A percentile compares a stretch with the other conserved stretches of the same genome.
Conservation (phyloP, 2,113 vertebrate genomes). For the Trogon melanurus region DNA sequence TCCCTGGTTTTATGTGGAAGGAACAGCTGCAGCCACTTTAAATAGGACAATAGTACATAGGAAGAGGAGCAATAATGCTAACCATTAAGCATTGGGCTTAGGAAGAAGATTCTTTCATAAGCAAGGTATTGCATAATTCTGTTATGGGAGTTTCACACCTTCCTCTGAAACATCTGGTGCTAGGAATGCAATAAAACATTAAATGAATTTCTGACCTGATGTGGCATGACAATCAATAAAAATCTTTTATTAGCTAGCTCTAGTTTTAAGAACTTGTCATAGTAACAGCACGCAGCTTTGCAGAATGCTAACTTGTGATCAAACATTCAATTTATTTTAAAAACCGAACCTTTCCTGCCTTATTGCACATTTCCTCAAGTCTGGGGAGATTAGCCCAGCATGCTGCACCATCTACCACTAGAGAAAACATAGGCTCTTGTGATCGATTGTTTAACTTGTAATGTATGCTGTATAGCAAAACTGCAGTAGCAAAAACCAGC, state of each 20-base stretch:
- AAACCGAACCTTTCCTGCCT: conserved; percentile 27
- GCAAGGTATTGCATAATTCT: conserved; percentile 64
- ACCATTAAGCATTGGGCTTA: neutral
- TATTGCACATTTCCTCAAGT: neutral
- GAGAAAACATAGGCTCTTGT: neutral
- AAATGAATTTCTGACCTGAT: conserved; percentile 62
- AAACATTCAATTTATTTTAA: conserved; percentile 50
- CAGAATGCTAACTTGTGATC: conserved; percentile 39
- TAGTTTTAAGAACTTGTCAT: conserved; percentile 44
- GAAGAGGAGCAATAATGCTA: neutral
- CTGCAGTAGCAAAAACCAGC: neutral
- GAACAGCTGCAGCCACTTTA: neutral
- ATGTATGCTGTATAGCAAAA: neutral
- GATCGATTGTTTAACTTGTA: neutral
- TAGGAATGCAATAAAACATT: conserved; percentile 55
- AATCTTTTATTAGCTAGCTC: conserved; percentile 43
- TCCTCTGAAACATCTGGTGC: conserved; percentile 49
- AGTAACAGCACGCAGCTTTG: neutral
- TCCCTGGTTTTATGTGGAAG: neutral
- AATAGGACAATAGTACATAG: neutral
- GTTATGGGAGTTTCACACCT: conserved; percentile 59
- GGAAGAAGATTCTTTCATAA: conserved; percentile 42
- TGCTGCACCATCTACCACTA: neutral
- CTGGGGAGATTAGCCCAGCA: neutral
- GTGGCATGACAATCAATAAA: conserved; percentile 57